phyloP scores from a whole-genome alignment of 2,113 vertebrate genomes.

The Cavia aperea region DNA sequence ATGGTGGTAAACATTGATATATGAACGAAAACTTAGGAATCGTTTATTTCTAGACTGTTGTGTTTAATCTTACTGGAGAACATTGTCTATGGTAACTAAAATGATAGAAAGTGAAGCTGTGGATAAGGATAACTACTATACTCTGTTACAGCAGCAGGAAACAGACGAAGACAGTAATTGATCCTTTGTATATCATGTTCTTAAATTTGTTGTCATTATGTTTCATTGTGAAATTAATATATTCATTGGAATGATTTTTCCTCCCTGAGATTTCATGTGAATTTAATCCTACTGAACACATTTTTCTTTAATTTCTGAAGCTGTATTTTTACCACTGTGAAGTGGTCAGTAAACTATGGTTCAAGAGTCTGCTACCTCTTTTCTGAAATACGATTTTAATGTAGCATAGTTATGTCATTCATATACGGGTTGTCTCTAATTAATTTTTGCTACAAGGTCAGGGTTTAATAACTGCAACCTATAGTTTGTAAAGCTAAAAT shows the following conservation, averaged over 20 bases:
- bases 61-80: not conserved
- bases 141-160: not conserved
- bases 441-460: not conserved
- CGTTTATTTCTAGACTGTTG: not conserved
- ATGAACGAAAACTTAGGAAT: not conserved
- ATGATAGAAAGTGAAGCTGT: not conserved
- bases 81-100: not conserved
- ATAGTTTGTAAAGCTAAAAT: not conserved
- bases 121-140: not conserved
- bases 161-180: not conserved
- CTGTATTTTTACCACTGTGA: not conserved
- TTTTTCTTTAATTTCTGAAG: conserved; percentile 20
- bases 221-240: not conserved
- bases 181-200: not conserved
- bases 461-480: not conserved
- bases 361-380: not conserved
- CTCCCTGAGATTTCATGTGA: not conserved
- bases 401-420: not conserved
- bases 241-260: not conserved
- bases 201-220: not conserved
- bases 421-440: not conserved
- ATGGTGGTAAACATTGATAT: not conserved
- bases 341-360: not conserved
- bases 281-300: not conserved
- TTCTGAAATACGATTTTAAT: not conserved